These are phyloP conservation scores for Heliconius aoede DNA, from an alignment of 2,888 invertebrate genomes.

Conservation along the genomic window DNA sequence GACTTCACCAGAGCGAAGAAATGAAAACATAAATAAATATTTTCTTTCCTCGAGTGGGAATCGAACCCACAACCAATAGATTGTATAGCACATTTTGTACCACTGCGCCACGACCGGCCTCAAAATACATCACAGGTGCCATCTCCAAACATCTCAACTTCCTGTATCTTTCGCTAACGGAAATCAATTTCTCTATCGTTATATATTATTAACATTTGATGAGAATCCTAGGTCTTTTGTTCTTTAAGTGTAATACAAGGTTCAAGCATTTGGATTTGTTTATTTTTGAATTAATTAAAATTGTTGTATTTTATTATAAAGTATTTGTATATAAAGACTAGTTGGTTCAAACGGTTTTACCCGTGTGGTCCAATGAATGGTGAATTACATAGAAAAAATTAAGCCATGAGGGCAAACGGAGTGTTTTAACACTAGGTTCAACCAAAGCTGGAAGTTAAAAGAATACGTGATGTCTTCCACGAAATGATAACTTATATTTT, in stretches of 20 bases:
- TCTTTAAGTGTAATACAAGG: not conserved
- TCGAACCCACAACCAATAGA: too few relatives aligned
- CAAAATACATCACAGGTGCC: not conserved
- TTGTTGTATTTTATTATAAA: not conserved
- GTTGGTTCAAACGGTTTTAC: not conserved
- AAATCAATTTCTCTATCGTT: conserved; percentile 39
- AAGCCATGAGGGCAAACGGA: too few relatives aligned
- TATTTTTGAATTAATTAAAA: not conserved
- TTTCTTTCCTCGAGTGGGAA: too few relatives aligned
- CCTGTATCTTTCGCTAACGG: conserved; percentile 2
- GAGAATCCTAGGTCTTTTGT: conserved; percentile 14
- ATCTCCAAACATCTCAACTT: not conserved
- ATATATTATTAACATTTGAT: conserved; percentile 42
- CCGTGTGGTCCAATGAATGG: too few relatives aligned
- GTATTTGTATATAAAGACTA: not conserved
- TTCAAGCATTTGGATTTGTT: not conserved
- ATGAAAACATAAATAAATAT: too few relatives aligned
- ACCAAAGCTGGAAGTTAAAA: not conserved
- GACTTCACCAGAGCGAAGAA: too few relatives aligned
- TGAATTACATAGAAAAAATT: too few relatives aligned
- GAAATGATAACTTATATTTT: not conserved
- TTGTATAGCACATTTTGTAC: too few relatives aligned
- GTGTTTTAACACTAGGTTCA: not conserved
- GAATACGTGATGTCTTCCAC: not conserved
- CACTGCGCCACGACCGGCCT: too few relatives aligned